phyloP scores from a whole-genome alignment of 2,888 invertebrate species.

The Ptilodon capucinus region DNA sequence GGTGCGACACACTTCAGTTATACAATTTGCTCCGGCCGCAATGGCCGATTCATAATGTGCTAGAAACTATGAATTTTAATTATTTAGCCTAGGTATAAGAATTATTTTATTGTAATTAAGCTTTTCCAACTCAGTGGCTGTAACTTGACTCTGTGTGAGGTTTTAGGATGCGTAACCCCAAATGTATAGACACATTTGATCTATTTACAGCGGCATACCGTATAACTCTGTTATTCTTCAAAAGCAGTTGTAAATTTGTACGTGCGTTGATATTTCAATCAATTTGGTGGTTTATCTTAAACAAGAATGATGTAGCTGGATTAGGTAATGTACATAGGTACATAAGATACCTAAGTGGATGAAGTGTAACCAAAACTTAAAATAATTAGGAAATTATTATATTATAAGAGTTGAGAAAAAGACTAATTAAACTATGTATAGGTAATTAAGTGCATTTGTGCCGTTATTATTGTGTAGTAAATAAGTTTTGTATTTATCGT shows the following conservation, averaged over 20 bases:
- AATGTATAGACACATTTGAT: no score
- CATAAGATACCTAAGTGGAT: conserved; percentile 3
- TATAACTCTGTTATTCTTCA: no score
- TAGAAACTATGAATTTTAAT: no score
- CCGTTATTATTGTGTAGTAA: conserved; percentile 44
- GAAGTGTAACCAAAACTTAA: conserved; percentile 12
- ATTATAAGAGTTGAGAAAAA: conserved; percentile 49
- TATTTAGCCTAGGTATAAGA: no score
- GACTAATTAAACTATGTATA: conserved; percentile 48
- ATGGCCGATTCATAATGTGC: conserved; percentile 69
- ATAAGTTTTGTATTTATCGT: conserved; percentile 39
- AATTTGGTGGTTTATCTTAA: conserved; percentile 10
- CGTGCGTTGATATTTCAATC: no score
- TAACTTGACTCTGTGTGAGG: conserved; percentile 36
- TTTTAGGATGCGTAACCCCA: no score
- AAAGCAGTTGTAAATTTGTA: no score
- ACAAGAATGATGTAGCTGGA: conserved; percentile 11
- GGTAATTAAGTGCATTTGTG: conserved; percentile 39
- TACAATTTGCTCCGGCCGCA: conserved; percentile 91
- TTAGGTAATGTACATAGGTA: conserved; percentile 6
- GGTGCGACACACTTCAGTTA: conserved; percentile 86
- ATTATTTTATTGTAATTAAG: conserved; percentile 31
- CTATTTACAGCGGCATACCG: no score
- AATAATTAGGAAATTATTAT: conserved; percentile 20
- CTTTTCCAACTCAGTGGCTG: conserved; percentile 45